These are phyloP conservation scores for Aporophyla nigra DNA, from an alignment of 2,888 invertebrate genomes.

Conservation along the genomic window DNA sequence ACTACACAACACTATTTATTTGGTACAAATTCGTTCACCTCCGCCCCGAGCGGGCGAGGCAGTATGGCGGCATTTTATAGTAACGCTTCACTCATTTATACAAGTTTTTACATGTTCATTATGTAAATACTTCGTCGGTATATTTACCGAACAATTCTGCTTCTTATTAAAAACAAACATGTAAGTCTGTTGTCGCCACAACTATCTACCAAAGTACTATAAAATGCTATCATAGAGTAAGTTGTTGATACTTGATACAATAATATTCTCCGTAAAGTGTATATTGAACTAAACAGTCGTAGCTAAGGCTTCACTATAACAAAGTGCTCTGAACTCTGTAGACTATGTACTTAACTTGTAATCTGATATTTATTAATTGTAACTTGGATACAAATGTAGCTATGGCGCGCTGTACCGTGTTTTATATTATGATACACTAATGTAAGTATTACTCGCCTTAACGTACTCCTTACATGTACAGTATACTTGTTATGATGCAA, in stretches of 20 bases:
- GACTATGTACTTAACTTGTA: conserved; percentile 87
- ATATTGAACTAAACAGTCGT: conserved; percentile 59
- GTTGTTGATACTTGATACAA: conserved; percentile 64
- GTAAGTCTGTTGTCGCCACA: conserved; percentile 45
- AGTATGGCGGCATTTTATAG: conserved; percentile 69
- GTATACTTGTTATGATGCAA: conserved; percentile 59
- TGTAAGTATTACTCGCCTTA: conserved; percentile 62
- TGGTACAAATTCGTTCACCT: conserved; percentile 60
- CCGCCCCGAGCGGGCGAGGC: conserved; percentile 29
- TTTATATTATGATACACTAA: conserved; percentile 37
- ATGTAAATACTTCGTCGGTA: conserved; percentile 51
- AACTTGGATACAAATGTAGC: conserved; percentile 64
- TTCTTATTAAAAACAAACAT: conserved; percentile 36
- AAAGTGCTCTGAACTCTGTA: conserved; percentile 84
- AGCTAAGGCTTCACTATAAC: conserved; percentile 68
- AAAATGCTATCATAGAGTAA: conserved; percentile 62
- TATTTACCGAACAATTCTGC: conserved; percentile 35
- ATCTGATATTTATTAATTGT: conserved; percentile 76
- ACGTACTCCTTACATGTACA: conserved; percentile 63
- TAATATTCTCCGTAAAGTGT: conserved; percentile 63
- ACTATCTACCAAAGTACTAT: conserved; percentile 61
- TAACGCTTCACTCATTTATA: conserved; percentile 43
- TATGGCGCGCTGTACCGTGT: conserved; percentile 66
- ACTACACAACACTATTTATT: conserved; percentile 60
- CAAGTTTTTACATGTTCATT: conserved; percentile 39